phyloP scores from a whole-genome alignment of 2,797 vertebrate genomes.

The Salmo trutta region DNA sequence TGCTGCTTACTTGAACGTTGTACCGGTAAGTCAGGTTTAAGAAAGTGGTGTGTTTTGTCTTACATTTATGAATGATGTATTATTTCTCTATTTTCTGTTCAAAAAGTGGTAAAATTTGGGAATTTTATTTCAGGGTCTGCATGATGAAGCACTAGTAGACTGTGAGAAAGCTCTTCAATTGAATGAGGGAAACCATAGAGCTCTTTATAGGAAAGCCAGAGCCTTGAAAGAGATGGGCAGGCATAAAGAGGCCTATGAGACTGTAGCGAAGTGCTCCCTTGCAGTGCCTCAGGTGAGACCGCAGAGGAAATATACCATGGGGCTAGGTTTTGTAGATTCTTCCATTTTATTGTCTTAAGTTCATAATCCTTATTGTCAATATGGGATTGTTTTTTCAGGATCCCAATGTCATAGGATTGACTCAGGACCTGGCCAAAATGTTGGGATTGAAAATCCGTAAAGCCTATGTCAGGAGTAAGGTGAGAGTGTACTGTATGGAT shows the following conservation, averaged over 20 bases:
- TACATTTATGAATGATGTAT: neutral
- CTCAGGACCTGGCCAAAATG: conserved; percentile 92
- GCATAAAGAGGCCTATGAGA: conserved; percentile 90
- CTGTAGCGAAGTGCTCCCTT: conserved; percentile 92
- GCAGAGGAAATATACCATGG: neutral
- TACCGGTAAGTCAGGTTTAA: conserved; percentile 66
- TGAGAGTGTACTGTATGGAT: conserved; percentile 53
- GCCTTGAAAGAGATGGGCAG: conserved; percentile 87
- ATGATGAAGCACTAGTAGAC: conserved; percentile 88
- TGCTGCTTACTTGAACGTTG: conserved; percentile 89
- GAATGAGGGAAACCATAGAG: conserved; percentile 89
- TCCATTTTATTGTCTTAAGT: neutral
- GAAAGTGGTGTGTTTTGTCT: neutral
- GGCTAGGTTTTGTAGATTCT: neutral
- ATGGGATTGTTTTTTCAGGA: conserved; percentile 75
- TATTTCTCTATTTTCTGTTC: neutral
- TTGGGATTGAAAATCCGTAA: conserved; percentile 97
- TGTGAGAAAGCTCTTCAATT: conserved; percentile 87
- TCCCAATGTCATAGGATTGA: conserved; percentile 91
- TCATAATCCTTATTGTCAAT: neutral
- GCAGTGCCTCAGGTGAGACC: conserved; percentile 88
- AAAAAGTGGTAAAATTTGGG: neutral
- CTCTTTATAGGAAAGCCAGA: conserved; percentile 90
- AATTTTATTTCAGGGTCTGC: conserved; percentile 76
- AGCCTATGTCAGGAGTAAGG: conserved; percentile 94